Evolutionary conservation across 2,888 invertebrate species (phyloP).

Genomic region (Ophioninae sp.): DNA sequence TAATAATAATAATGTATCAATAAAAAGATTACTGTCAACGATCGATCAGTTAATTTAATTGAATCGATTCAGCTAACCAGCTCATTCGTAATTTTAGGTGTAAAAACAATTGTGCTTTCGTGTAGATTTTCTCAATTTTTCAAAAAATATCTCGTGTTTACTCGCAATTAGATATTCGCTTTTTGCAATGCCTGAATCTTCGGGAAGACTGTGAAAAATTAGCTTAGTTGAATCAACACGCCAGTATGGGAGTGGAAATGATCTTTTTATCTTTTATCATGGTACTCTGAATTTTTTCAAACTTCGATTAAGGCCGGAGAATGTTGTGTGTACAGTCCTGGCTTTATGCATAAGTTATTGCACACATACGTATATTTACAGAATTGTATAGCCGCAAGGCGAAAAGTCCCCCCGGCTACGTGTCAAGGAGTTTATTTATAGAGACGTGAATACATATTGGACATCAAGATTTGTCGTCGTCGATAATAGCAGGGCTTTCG

Average conservation of each 20-base stretch:
- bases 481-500: constrained; percentile 23
- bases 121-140: too few species aligned
- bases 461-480: constrained; percentile 32
- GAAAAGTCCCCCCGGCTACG: constrained; percentile 46
- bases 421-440: constrained; percentile 61
- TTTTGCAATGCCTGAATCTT: background rate
- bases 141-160: too few species aligned
- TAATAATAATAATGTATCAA: background rate
- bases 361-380: background rate
- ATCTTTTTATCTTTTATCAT: background rate
- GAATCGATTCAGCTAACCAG: too few species aligned
- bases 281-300: background rate
- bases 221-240: background rate
- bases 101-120: too few species aligned
- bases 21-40: background rate
- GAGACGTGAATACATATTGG: constrained; percentile 34
- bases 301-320: background rate
- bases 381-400: constrained; percentile 25
- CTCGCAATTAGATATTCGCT: background rate
- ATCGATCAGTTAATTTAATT: background rate
- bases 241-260: background rate
- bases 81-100: too few species aligned
- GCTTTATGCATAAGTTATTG: background rate
- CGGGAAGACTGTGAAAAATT: background rate
- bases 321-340: constrained; percentile 5